phyloP scores from a whole-genome alignment of 2,113 vertebrate genomes.

The Actenoides hombroni region DNA sequence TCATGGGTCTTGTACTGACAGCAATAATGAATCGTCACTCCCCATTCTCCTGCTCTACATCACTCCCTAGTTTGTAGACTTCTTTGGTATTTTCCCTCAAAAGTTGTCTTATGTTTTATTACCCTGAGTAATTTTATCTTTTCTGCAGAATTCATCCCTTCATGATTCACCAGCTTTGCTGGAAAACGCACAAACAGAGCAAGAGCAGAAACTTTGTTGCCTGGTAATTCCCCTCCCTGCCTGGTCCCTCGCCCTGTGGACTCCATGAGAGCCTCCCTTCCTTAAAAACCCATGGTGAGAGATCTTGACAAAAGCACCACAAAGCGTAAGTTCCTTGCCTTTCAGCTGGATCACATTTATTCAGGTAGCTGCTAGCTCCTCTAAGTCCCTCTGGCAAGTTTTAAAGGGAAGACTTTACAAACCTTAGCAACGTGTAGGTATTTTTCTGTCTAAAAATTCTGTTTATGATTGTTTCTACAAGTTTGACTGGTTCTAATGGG shows the following conservation, averaged over 20 bases:
- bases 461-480: background rate
- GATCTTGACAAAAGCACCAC: background rate
- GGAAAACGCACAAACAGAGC: background rate
- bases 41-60: background rate
- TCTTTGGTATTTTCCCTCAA: background rate
- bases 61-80: background rate
- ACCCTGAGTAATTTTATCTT: background rate
- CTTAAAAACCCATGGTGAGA: background rate
- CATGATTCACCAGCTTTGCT: background rate
- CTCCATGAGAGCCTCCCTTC: background rate
- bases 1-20: background rate
- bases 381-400: background rate
- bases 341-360: background rate
- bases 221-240: background rate
- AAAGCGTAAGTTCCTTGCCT: background rate
- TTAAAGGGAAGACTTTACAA: background rate
- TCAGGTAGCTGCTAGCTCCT: background rate
- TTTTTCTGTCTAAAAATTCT: background rate
- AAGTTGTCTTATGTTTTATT: background rate
- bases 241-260: background rate
- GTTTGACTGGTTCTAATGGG: background rate
- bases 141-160: background rate
- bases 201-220: background rate
- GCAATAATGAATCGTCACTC: background rate
- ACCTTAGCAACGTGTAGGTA: rapidly evolving